Conservation (phyloP, 2,888 invertebrate species). For the Nasonia oneida region DNA sequence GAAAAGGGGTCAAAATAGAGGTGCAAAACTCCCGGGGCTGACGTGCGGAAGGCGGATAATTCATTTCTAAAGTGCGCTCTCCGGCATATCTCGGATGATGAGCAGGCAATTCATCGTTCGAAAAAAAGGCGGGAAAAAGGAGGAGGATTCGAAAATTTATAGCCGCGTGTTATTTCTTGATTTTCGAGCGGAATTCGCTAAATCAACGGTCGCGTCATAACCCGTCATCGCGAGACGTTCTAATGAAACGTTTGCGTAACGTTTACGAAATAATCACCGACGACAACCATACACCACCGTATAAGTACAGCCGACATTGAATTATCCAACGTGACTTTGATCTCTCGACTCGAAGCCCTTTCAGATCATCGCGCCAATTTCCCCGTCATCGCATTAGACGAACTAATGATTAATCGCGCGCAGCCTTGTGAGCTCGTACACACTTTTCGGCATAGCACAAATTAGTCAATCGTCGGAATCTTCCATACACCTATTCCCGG, state of each 20-base stretch:
- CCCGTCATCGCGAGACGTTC: not conserved
- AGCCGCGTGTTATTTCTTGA: constrained; percentile 35
- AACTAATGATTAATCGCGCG: not conserved
- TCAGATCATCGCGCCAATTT: not conserved
- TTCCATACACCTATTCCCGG: not conserved
- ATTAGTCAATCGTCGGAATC: not conserved
- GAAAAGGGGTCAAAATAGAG: constrained; percentile 30
- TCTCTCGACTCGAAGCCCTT: not conserved
- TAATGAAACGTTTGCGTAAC: no score
- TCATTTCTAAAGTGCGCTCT: constrained; percentile 45
- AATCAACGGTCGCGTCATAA: no score
- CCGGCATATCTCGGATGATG: constrained; percentile 40
- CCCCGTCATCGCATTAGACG: not conserved
- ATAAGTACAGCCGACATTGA: not conserved
- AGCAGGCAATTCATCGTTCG: constrained; percentile 44
- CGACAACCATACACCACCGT: not conserved
- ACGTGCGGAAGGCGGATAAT: constrained; percentile 46
- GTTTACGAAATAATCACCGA: no score
- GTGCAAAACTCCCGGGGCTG: constrained; percentile 17
- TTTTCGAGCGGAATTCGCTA: constrained; percentile 30
- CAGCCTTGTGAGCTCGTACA: not conserved
- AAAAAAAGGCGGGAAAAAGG: not conserved
- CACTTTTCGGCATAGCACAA: not conserved
- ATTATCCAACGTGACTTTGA: constrained; percentile 2
- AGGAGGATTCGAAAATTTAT: constrained; percentile 41